Evolutionary conservation across 2,888 invertebrate species (phyloP), one percentile per base, ranked within the genome.

Genomic region (Holacanthella duospinosa): DNA sequence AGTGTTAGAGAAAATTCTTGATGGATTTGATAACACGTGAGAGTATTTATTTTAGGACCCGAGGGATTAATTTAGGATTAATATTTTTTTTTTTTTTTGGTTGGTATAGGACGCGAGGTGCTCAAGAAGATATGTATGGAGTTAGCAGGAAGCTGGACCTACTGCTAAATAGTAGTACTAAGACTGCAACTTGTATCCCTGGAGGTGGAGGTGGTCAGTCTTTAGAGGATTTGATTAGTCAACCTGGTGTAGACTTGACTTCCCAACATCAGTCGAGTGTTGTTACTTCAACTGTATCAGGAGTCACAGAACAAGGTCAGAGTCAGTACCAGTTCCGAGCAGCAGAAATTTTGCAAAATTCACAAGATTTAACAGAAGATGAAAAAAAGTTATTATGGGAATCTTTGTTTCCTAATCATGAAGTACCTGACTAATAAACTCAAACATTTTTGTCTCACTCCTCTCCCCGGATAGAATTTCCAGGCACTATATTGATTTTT

Each of bases 11-110:
- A 84, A 82, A 77, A 78, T 85, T 53, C 80, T 85, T 44, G 83
- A 84, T 73, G 81, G 82, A 21, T 79, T 85, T 55, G 82, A 82
- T 65, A 82, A 83, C 75, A 83, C 83, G 85, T 85, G 79, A 74
- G 81, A 4, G 48, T 9, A 48, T 48, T 48, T 9, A n/a, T 48
- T 21, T 4, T 21, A 36, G 36, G 36, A 48, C 36, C 36, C 36
- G 36, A 36, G 6, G 9, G 36, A 36, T 36, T 36, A 16, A 36
- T n/a, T n/a, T n/a, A n/a, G n/a, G n/a, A n/a, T n/a, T n/a, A n/a
- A n/a, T n/a, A n/a, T n/a, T n/a, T n/a, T n/a, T n/a, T n/a, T n/a
- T n/a, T n/a, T n/a, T n/a, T n/a, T n/a, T n/a, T n/a, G n/a, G n/a
- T n/a, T n/a, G n/a, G n/a, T n/a, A n/a, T 21, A 48, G 48, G 48